Conservation (phyloP, 2,888 invertebrate species). For the Cetonia aurata region DNA sequence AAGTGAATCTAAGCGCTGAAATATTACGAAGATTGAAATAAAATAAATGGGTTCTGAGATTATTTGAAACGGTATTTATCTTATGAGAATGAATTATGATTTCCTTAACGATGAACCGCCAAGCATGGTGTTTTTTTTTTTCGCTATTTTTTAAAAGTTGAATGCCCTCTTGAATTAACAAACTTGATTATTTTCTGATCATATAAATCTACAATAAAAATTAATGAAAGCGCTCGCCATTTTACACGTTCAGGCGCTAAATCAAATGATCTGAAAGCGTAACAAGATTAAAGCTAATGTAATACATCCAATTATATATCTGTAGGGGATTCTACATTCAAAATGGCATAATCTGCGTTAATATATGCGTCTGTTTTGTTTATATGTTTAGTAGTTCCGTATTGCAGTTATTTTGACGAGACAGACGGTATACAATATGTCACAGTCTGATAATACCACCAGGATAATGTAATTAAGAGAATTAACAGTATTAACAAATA, state of each 20-base stretch:
- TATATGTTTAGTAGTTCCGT: conserved; percentile 21
- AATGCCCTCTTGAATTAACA: background rate
- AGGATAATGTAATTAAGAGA: conserved; percentile 27
- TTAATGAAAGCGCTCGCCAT: background rate
- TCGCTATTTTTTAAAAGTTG: too few species aligned
- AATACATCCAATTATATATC: conserved; percentile 12
- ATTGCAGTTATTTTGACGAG: conserved; percentile 2
- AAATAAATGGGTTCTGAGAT: background rate
- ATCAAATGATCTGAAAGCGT: conserved; percentile 28
- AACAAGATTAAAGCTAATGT: conserved; percentile 22
- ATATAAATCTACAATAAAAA: background rate
- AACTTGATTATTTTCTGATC: too few species aligned
- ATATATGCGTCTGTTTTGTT: conserved; percentile 25
- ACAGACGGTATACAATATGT: conserved; percentile 19
- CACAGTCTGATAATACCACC: conserved; percentile 29
- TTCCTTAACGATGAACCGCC: background rate
- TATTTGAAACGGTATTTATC: background rate
- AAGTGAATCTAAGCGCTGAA: too few species aligned
- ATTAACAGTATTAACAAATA: conserved; percentile 24
- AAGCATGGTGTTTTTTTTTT: too few species aligned
- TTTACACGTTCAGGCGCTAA: background rate
- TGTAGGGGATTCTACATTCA: conserved; percentile 11
- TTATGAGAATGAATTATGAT: conserved; percentile 1
- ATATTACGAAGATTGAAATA: too few species aligned
- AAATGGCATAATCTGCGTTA: conserved; percentile 24